Evolutionary conservation across 37 sponge, comb jelly and placozoan species (phyloP), one percentile per base, ranked within the genome.

Genomic region (Oopsacas minuta): DNA sequence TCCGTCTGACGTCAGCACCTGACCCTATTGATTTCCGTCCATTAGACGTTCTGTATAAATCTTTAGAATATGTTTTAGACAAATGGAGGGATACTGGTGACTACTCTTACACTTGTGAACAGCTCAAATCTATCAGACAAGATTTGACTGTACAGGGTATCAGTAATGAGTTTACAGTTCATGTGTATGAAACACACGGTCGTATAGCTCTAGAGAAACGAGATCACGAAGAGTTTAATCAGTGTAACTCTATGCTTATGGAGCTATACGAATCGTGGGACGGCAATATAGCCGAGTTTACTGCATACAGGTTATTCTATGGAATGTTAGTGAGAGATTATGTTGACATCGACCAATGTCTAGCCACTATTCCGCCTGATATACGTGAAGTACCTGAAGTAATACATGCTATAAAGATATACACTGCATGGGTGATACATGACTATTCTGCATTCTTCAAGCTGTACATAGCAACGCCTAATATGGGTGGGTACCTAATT

Each of bases 1-100:
- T 98, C n/a, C 88, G 99, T 34, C 89, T 98, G 20, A 98, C 99
- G n/a, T 92, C 96, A 23, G 99, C 96, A 23, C 96, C 99, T 22
- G 91, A 93, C 30, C 91, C 94, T 39, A 83, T 89, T 38, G 86
- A 86, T 22, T 92, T 98, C 0, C 86, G 99, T 0, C 99, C 99
- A 1, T 81, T 87, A 35, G 83, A 38, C 0, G 84, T 98, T 36
- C 84, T 98, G 25, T 85, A 84, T 36, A 83, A 83, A 30, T 90
- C 99, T 15, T 81, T 95, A 61, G 69, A 83, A 38, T 88, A 86
- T 34, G 89, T 95, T 37, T 83, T 82, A 86, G 82, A 39, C 37
- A 87, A 84, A 84, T 93, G 96, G 92, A 75, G 86, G 42, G 53
- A 53, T 34, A 88, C 84, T 53, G 84, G 52, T 5, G 90, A 93